Evolutionary conservation across 2,888 invertebrate genomes (phyloP).

Genomic region (Crepidodera aurea): DNA sequence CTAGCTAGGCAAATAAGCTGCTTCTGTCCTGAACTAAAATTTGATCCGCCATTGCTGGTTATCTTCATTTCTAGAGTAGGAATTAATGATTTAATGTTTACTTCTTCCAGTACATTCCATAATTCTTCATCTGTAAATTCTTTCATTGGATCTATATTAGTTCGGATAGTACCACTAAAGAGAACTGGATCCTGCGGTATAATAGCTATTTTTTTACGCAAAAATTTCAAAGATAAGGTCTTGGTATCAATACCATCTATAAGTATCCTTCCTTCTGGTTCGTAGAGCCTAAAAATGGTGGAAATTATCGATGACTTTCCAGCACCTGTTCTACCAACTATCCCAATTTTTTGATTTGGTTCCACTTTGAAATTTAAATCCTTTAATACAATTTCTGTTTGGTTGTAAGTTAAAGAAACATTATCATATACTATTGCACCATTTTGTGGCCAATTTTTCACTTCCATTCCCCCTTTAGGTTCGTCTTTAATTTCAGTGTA

Average conservation of each 20-base stretch:
- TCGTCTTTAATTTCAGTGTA: constrained; percentile 62
- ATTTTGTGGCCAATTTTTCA: constrained; percentile 74
- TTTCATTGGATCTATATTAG: constrained; percentile 47
- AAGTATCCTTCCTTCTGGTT: constrained; percentile 75
- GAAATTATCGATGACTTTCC: constrained; percentile 81
- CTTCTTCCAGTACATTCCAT: constrained; percentile 51
- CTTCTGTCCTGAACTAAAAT: constrained; percentile 57
- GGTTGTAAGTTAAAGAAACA: constrained; percentile 76
- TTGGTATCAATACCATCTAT: constrained; percentile 81
- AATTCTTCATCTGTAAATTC: constrained; percentile 44
- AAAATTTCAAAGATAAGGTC: constrained; percentile 73
- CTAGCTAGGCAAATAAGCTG: constrained; percentile 66
- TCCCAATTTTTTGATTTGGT: constrained; percentile 74
- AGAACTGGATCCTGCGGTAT: constrained; percentile 87
- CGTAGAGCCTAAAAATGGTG: constrained; percentile 81
- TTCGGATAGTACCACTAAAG: constrained; percentile 72
- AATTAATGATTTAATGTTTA: constrained; percentile 62
- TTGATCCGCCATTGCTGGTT: constrained; percentile 44
- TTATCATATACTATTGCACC: constrained; percentile 74
- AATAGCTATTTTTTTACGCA: constrained; percentile 79
- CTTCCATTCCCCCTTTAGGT: constrained; percentile 45
- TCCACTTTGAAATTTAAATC: constrained; percentile 72
- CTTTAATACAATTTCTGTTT: constrained; percentile 76
- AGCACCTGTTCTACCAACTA: constrained; percentile 85
- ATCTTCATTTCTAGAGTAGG: constrained; percentile 63